Conservation (phyloP, 2,113 vertebrate genomes). For the Ctenodactylus gundi region DNA sequence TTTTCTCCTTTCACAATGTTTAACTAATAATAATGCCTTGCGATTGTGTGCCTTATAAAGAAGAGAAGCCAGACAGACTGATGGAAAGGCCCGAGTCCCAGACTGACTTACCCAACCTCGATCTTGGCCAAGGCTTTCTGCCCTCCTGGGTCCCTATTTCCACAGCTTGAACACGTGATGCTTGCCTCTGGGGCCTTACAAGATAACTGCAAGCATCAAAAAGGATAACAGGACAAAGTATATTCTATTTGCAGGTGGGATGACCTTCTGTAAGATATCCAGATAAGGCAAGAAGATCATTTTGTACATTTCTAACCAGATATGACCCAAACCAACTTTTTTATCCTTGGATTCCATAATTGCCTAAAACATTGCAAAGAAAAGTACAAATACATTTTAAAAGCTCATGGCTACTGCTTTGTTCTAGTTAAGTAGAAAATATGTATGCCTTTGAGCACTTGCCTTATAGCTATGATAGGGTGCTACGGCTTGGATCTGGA, state of each 20-base stretch:
- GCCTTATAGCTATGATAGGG: background rate
- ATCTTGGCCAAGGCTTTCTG: slow-evolving; percentile 6
- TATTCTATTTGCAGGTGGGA: background rate
- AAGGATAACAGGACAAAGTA: background rate
- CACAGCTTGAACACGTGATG: background rate
- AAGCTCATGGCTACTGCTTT: background rate
- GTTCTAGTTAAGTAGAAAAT: slow-evolving; percentile 34
- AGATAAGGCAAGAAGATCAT: background rate
- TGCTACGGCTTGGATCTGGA: no score
- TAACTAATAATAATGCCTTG: slow-evolving; percentile 3
- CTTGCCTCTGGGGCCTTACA: background rate
- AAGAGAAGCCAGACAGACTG: background rate
- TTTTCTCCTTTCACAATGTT: background rate
- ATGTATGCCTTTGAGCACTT: slow-evolving; percentile 7
- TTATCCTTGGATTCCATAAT: slow-evolving; percentile 30
- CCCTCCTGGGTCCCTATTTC: background rate
- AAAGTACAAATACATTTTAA: background rate
- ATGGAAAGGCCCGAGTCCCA: background rate
- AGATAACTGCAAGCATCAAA: slow-evolving; percentile 1
- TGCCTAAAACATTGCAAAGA: slow-evolving; percentile 39
- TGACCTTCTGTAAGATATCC: background rate
- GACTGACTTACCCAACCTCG: background rate
- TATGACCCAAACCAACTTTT: background rate
- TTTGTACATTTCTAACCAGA: background rate
- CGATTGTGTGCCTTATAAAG: background rate